Percentiles rank a stretch among this genome's conserved stretches.
Evolutionary conservation across 2,113 vertebrate species (phyloP).

Genomic region (Chionis minor): DNA sequence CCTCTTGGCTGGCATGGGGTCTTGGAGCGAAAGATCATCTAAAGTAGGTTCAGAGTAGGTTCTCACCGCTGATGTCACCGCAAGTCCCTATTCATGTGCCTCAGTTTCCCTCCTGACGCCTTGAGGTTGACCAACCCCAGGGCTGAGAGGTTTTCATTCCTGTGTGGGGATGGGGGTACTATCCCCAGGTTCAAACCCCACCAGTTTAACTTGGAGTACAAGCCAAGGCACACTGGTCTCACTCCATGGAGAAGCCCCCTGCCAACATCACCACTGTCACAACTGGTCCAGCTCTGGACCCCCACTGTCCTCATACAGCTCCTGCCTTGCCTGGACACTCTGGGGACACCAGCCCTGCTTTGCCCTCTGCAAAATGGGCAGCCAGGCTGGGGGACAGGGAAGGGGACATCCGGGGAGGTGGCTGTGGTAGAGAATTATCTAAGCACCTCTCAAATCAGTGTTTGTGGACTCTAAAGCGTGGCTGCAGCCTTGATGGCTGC

Average conservation of each 20-base stretch:
- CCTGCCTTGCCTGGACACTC: background rate
- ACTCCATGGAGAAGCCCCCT: background rate
- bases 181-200: background rate
- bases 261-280: background rate
- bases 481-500: background rate
- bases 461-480: fast-evolving
- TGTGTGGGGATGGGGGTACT: background rate
- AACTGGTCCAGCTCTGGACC: background rate
- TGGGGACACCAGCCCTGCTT: background rate
- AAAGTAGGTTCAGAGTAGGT: background rate
- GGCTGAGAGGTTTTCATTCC: background rate
- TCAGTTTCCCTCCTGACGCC: background rate
- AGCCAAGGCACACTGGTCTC: background rate
- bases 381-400: background rate
- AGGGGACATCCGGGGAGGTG: background rate
- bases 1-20: background rate
- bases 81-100: fast-evolving
- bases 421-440: background rate
- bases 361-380: background rate
- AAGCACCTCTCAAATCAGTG: background rate
- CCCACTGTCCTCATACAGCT: background rate
- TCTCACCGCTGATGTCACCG: background rate
- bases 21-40: background rate
- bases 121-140: background rate
- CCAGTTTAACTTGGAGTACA: background rate